Evolutionary conservation across 2,797 vertebrate species (phyloP).

Genomic region (Sebastiscus tertius): DNA sequence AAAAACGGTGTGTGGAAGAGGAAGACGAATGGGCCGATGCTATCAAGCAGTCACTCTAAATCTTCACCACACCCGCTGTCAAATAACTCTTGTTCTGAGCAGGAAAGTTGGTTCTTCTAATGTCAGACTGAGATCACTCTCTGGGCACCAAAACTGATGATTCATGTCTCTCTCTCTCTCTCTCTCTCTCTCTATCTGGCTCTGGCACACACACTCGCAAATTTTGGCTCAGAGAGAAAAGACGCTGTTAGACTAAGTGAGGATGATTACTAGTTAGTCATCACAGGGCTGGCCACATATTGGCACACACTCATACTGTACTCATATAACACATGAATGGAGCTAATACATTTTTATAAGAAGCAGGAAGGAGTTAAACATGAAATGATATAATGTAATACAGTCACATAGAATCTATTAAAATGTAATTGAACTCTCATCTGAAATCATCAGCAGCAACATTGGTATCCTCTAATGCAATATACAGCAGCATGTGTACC

Average conservation of each 20-base stretch:
- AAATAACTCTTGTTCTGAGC: neutral
- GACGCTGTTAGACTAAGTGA: slow-evolving; percentile 12
- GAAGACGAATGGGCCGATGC: neutral
- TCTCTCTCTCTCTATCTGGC: neutral
- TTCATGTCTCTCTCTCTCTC: slow-evolving; percentile 20
- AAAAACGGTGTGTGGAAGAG: neutral
- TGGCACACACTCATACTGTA: neutral
- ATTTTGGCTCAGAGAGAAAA: slow-evolving; percentile 22
- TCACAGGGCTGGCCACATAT: neutral
- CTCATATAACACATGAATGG: neutral
- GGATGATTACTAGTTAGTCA: slow-evolving; percentile 8
- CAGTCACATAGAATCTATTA: slow-evolving; percentile 5
- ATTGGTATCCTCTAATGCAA: no score
- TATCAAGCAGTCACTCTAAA: neutral
- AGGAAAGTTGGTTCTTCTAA: neutral
- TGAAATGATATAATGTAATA: neutral
- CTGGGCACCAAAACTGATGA: slow-evolving; percentile 36
- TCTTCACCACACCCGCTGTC: neutral
- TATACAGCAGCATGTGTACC: no score
- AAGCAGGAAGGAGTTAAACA: slow-evolving; percentile 8
- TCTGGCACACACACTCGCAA: neutral
- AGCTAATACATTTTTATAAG: neutral
- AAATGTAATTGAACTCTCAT: neutral
- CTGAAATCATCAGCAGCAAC: neutral
- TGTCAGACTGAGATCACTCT: slow-evolving; percentile 23